Evolutionary conservation across 2,113 vertebrate genomes (phyloP).

Genomic region (Notothenia coriiceps): DNA sequence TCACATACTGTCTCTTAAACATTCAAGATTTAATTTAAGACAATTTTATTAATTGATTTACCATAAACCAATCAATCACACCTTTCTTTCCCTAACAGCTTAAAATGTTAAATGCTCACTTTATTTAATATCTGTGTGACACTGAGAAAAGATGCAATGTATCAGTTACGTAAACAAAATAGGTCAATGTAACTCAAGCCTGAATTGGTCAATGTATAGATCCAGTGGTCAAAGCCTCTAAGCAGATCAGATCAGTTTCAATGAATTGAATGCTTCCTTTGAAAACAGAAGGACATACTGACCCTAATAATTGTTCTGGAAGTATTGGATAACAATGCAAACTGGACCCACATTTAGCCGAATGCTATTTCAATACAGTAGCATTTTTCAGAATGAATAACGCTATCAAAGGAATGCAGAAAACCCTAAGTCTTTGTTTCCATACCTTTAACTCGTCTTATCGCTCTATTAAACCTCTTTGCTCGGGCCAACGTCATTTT

Average conservation of each 20-base stretch:
- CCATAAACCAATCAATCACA: neutral
- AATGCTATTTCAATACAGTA: conserved; percentile 12
- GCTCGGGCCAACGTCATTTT: conserved; percentile 78
- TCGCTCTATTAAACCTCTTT: conserved; percentile 77
- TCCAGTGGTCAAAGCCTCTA: conserved; percentile 42
- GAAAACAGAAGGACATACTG: conserved; percentile 40
- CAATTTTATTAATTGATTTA: neutral
- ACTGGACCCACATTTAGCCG: conserved; percentile 11
- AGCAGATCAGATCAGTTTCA: conserved; percentile 56
- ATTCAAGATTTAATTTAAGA: neutral
- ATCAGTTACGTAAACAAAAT: conserved; percentile 58
- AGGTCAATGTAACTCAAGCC: conserved; percentile 57
- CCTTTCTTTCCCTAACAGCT: neutral
- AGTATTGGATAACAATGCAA: conserved; percentile 9
- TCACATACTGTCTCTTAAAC: neutral
- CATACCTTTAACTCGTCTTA: conserved; percentile 73
- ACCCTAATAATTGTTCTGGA: neutral
- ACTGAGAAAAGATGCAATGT: conserved; percentile 37
- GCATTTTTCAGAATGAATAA: conserved; percentile 27
- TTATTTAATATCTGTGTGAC: conserved; percentile 8
- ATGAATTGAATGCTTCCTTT: conserved; percentile 23
- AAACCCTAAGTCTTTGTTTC: conserved; percentile 62
- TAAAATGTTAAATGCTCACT: neutral
- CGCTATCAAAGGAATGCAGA: conserved; percentile 32
- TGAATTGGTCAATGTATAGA: conserved; percentile 68